A percentile compares a stretch with the other conserved stretches of the same genome.
Conservation (phyloP, 2,113 vertebrate genomes). For the Pionites leucogaster region DNA sequence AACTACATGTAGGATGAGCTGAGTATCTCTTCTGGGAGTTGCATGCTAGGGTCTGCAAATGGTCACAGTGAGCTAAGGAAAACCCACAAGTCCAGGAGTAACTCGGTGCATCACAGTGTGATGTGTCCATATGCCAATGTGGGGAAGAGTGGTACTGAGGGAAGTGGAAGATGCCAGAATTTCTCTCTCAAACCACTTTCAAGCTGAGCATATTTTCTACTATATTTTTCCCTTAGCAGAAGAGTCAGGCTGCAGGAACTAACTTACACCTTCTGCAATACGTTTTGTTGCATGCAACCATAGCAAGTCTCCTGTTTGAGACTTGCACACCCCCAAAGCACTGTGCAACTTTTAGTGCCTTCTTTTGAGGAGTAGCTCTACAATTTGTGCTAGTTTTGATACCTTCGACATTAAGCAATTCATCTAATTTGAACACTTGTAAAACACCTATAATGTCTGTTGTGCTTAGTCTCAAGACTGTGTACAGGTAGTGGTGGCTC, state of each 20-base stretch:
- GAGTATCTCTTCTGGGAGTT: not conserved
- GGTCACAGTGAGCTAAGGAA: not conserved
- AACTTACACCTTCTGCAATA: not conserved
- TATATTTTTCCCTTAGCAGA: not conserved
- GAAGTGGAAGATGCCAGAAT: not conserved
- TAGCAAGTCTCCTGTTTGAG: not conserved
- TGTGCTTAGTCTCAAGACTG: not conserved
- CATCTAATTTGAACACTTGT: not conserved
- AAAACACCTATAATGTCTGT: not conserved
- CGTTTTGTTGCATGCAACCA: accelerated
- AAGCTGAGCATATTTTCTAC: not conserved
- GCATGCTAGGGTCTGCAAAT: not conserved
- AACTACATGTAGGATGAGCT: not conserved
- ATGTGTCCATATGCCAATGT: accelerated
- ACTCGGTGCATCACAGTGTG: accelerated
- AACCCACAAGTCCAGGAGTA: not conserved
- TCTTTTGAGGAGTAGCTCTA: not conserved
- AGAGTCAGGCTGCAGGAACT: not conserved
- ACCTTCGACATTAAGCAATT: not conserved
- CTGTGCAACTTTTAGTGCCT: not conserved
- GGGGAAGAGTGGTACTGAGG: not conserved
- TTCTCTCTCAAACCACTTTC: not conserved
- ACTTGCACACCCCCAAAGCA: not conserved
- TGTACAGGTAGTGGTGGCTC: not conserved
- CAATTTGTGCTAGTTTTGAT: not conserved